Percentiles rank a stretch among this genome's conserved stretches.
Evolutionary conservation across 2,888 invertebrate genomes (phyloP).

Genomic region (Andrena hattorfiana): DNA sequence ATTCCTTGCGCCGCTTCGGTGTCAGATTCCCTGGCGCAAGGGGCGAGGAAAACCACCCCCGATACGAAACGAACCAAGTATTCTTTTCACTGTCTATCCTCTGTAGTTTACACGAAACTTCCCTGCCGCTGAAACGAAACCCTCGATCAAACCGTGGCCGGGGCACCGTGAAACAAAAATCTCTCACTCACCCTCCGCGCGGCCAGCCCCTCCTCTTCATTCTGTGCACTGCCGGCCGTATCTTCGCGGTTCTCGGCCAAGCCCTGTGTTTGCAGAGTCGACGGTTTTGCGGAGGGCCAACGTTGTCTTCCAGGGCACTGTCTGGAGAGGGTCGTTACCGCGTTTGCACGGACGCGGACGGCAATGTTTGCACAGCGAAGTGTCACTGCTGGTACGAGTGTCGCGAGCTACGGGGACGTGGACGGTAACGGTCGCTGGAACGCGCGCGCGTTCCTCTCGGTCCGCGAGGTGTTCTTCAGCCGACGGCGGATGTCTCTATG

Average conservation of each 20-base stretch:
- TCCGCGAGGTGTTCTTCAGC: background rate
- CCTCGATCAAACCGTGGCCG: slow-evolving; percentile 8
- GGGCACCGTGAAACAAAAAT: slow-evolving; percentile 6
- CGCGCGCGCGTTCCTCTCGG: background rate
- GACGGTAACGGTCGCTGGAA: slow-evolving; percentile 54
- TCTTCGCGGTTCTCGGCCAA: background rate
- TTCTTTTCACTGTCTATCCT: background rate
- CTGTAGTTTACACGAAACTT: background rate
- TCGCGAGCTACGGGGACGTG: slow-evolving; percentile 29
- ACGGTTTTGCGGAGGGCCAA: slow-evolving; percentile 44
- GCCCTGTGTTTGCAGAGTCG: slow-evolving; percentile 52
- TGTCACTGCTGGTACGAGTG: slow-evolving; percentile 28
- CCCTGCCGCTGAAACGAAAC: background rate
- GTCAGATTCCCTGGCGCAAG: background rate
- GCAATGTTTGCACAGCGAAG: slow-evolving; percentile 19
- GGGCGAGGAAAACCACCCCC: background rate
- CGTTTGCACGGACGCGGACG: slow-evolving; percentile 45
- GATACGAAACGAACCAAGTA: background rate
- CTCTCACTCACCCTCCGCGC: background rate
- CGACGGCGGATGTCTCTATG: slow-evolving; percentile 22
- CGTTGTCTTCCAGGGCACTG: slow-evolving; percentile 56
- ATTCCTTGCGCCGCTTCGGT: background rate
- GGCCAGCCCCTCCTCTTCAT: slow-evolving; percentile 1
- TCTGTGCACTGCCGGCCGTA: background rate
- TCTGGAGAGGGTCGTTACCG: slow-evolving; percentile 48